These are phyloP conservation scores for Ormyrus thymus DNA, from an alignment of 2,888 invertebrate genomes.

Conservation along the genomic window DNA sequence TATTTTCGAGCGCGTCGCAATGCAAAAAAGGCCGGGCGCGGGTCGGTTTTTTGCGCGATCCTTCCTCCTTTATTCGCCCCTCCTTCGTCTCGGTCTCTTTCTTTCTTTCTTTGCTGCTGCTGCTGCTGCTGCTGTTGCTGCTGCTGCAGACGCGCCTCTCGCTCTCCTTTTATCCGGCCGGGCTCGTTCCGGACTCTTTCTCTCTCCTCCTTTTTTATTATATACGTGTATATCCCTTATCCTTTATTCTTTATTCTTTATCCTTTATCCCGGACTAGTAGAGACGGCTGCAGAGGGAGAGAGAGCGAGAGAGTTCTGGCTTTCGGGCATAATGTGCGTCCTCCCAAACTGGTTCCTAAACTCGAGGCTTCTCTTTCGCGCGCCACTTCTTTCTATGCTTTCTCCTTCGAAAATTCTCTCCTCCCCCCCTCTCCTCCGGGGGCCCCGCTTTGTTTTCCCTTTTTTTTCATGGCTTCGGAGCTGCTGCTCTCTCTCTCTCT, in stretches of 20 bases:
- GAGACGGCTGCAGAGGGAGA: conserved; percentile 53
- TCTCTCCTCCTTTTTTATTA: conserved; percentile 53
- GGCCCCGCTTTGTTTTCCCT: neutral
- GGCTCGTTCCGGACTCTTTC: conserved; percentile 9
- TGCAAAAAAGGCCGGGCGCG: too few species aligned
- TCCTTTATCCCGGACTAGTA: conserved; percentile 63
- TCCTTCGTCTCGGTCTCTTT: conserved; percentile 29
- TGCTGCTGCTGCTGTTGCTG: too few species aligned
- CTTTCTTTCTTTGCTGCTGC: conserved; percentile 25
- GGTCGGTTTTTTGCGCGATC: neutral
- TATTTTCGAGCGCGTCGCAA: too few species aligned
- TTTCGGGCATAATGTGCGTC: conserved; percentile 66
- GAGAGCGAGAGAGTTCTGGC: conserved; percentile 41
- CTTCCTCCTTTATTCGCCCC: conserved; percentile 5
- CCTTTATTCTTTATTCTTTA: conserved; percentile 66
- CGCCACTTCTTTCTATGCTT: conserved; percentile 65
- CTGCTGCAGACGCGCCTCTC: conserved; percentile 35
- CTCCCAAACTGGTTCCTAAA: conserved; percentile 69
- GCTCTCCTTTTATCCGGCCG: conserved; percentile 29
- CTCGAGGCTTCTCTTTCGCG: conserved; percentile 58
- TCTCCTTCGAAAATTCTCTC: conserved; percentile 60
- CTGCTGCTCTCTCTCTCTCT: neutral
- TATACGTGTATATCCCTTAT: conserved; percentile 62
- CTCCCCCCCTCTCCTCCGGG: conserved; percentile 26
- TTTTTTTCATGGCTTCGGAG: conserved; percentile 18